These are phyloP conservation scores for Sceliomorpha sp. DNA, from an alignment of 2,888 invertebrate genomes.

Conservation along the genomic window DNA sequence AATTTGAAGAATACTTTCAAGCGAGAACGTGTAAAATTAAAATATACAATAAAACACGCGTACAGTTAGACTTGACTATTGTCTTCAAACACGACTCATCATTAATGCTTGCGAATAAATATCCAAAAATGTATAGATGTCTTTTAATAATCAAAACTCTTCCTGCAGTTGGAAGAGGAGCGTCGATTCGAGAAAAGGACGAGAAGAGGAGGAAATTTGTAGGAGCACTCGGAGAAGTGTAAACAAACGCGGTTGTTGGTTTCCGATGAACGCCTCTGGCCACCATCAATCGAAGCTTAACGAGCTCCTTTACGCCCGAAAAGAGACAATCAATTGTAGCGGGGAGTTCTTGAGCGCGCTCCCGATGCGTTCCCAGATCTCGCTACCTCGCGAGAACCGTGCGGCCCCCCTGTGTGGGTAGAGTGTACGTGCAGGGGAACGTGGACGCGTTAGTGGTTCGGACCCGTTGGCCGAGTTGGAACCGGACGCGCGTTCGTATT, in stretches of 20 bases:
- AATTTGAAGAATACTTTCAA: no score
- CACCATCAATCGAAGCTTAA: conserved; percentile 54
- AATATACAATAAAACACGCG: no score
- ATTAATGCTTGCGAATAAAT: no score
- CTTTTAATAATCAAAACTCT: no score
- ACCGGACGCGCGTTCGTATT: conserved; percentile 59
- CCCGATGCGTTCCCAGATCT: conserved; percentile 51
- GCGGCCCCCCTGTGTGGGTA: conserved; percentile 45
- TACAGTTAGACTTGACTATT: no score
- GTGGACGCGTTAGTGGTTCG: conserved; percentile 71
- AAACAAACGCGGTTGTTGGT: conserved; percentile 45
- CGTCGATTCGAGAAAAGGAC: neutral
- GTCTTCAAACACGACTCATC: no score
- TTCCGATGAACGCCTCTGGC: conserved; percentile 46
- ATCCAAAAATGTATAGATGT: no score
- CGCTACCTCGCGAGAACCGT: conserved; percentile 35
- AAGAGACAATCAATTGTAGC: conserved; percentile 55
- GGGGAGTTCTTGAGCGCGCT: conserved; percentile 49
- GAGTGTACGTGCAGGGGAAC: conserved; percentile 51
- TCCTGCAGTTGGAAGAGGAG: neutral
- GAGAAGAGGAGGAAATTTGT: no score
- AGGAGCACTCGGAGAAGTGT: conserved; percentile 20
- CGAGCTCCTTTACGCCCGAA: conserved; percentile 54
- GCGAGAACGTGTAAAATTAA: no score
- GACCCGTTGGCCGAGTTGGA: conserved; percentile 64